Evolutionary conservation across 2,888 invertebrate species (phyloP).

Genomic region (Leptinotarsa rubiginosa): DNA sequence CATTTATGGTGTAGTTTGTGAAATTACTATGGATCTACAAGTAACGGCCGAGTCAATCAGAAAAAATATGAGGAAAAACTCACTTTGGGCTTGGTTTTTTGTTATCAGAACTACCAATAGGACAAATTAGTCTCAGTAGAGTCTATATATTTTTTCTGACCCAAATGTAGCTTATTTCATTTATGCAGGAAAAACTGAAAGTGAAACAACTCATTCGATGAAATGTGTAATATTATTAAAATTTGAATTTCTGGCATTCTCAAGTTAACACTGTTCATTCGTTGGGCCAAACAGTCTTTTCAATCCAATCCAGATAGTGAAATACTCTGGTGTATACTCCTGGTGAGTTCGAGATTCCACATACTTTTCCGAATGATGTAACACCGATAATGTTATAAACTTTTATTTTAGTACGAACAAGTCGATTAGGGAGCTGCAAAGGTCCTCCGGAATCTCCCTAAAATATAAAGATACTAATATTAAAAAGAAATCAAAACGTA

Average conservation of each 20-base stretch:
- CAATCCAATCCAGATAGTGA: constrained; percentile 68
- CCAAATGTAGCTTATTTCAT: too few species aligned
- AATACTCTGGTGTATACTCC: constrained; percentile 68
- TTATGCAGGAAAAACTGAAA: too few species aligned
- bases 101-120: too few species aligned
- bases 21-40: too few species aligned
- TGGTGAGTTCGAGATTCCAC: constrained; percentile 62
- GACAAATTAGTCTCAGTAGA: too few species aligned
- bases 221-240: too few species aligned
- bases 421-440: constrained; percentile 63
- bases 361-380: constrained; percentile 66
- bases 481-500: background rate
- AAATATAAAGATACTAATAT: constrained; percentile 17
- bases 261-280: constrained; percentile 6
- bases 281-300: constrained; percentile 65
- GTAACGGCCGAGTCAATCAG: too few species aligned
- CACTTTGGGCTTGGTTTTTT: too few species aligned
- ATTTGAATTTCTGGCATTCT: background rate
- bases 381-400: constrained; percentile 66
- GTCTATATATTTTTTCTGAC: too few species aligned
- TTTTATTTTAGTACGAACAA: constrained; percentile 62
- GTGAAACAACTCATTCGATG: too few species aligned
- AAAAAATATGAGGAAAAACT: too few species aligned
- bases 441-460: constrained; percentile 78
- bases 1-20: too few species aligned